Base-by-base conservation (phyloP, 2,113 vertebrate genomes). In the Muntiacus reevesi region DNA sequence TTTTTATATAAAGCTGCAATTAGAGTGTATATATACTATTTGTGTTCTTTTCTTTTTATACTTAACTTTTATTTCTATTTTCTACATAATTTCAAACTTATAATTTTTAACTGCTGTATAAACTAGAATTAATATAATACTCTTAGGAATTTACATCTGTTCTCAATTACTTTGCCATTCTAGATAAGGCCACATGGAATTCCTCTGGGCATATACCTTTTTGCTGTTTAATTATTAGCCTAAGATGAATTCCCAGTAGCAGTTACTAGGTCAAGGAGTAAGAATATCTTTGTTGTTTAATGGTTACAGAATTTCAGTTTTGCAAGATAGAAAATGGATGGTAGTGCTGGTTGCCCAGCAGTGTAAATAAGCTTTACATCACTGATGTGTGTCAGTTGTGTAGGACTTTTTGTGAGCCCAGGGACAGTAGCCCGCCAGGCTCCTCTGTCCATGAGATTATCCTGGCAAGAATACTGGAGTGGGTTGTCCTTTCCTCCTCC, bases 221-320 rank as follows among this genome's bases (percentile, higher is more conserved):
- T 91, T 95, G 43, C 71, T 97, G 12, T 93, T 93, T 88, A 95
- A 88, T 94, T 95, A 82, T 94, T 97, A 95, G 52, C 84, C 85
- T 87, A 96, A 94, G 74, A 57, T 87, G 89, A 90, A 94, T 89
- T 94, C 64, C 57, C 25, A 95, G 11, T 50, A 79, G 36, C 54
- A 84, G 47, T 92, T 59, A 64, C 74, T 89, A 87, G 27, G 13
- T 91, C 5, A 79, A 60, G 14, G 33, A 47, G 7, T 79, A 82
- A 88, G 43, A 67, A 47, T 87, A 64, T 52, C 40, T 59, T 74
- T 82, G 13, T 45, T 87, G 62, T 87, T 86, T 36, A 94, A 19
- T 89, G 54, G 19, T 33, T 79, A 79, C 33, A 82, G 30, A 55
- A 17, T 64, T 95, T 86, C 55, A 64, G 81, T 78, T 94, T 60